Evolutionary conservation across 92 coral and sea anemone species (phyloP), one percentile per base, ranked within the genome.

Genomic region (Epizoanthus fatuus): DNA sequence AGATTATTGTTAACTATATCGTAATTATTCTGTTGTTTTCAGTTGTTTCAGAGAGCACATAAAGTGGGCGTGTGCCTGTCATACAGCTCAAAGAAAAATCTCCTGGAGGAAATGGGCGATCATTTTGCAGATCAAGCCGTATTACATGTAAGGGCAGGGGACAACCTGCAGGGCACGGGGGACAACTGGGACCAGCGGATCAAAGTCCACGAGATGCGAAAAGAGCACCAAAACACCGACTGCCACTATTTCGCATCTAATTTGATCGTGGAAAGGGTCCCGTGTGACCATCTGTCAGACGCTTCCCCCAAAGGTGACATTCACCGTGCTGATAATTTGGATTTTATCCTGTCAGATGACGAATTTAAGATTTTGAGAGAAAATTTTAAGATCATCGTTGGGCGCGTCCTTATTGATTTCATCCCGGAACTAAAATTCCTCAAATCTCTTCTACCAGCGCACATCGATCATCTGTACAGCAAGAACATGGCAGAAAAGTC

Each of bases 161-260:
- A 88, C 55, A 75, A 72, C 7, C 67, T 91, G 8, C 91, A 82
- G 72, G 86, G 89, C 15, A 72, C 88, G 17, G 91, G 91, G 42
- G 91, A 91, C 81, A 91, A 91, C 78, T 71, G 88, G 90, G 90
- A 88, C 37, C 76, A 58, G 13, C 57, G 81, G 81, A 75, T 92
- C 35, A 58, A 67, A 22, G 83, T 69, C 8, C 92, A 85, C 72
- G 95, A 92, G 19, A 88, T 85, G 90, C 65, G 88, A 49, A 63
- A 63, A 20, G 71, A 83, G 10, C 66, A 88, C 67, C 95, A 92
- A 63, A 88, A 88, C 40, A 32, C 22, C 12, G 90, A 88, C 47
- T 79, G 88, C 8, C 95, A 92, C 39, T 87, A 79, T 57, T 87
- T 92, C 73, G 95, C 92, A 9, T 88, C 92, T 4, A 87, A 77